phyloP scores from a whole-genome alignment of 2,888 invertebrate species.

The Cylindroiulus punctatus region DNA sequence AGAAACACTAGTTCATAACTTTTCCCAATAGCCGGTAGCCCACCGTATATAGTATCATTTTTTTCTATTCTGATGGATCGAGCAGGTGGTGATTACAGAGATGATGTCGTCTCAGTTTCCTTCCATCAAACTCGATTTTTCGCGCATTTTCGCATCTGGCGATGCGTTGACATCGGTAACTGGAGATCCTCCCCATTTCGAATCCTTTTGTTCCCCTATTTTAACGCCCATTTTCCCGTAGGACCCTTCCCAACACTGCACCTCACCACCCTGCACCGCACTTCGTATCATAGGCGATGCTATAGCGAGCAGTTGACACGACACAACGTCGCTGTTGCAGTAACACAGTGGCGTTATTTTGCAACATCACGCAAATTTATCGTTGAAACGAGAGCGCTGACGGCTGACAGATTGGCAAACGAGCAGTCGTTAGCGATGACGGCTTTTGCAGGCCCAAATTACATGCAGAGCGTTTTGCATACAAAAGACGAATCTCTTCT shows the following conservation, averaged over 20 bases:
- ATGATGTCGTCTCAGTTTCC: conserved; percentile 22
- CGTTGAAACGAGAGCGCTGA: conserved; percentile 48
- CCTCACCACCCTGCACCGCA: not conserved
- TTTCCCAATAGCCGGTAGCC: too few relatives aligned
- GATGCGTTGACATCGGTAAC: not conserved
- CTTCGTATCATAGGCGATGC: conserved; percentile 17
- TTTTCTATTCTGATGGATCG: too few relatives aligned
- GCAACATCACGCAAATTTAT: conserved; percentile 55
- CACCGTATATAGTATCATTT: too few relatives aligned
- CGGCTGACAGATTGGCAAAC: conserved; percentile 51
- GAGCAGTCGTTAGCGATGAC: conserved; percentile 43
- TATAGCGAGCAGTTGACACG: conserved; percentile 48
- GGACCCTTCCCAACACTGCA: not conserved
- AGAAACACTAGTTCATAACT: too few relatives aligned
- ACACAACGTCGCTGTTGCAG: conserved; percentile 47
- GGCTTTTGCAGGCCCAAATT: conserved; percentile 46
- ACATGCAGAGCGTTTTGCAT: conserved; percentile 39
- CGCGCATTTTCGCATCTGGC: not conserved
- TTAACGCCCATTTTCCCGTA: not conserved
- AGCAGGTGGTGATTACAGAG: not conserved
- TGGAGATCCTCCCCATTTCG: not conserved
- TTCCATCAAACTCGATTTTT: conserved; percentile 29
- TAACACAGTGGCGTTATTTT: conserved; percentile 54
- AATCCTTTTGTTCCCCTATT: conserved; percentile 1
- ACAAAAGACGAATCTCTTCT: conserved; percentile 47